Evolutionary conservation across 1,140 invertebrate species (phyloP), one percentile per base, ranked within the genome.

Genomic region (Habropoda laboriosa): DNA sequence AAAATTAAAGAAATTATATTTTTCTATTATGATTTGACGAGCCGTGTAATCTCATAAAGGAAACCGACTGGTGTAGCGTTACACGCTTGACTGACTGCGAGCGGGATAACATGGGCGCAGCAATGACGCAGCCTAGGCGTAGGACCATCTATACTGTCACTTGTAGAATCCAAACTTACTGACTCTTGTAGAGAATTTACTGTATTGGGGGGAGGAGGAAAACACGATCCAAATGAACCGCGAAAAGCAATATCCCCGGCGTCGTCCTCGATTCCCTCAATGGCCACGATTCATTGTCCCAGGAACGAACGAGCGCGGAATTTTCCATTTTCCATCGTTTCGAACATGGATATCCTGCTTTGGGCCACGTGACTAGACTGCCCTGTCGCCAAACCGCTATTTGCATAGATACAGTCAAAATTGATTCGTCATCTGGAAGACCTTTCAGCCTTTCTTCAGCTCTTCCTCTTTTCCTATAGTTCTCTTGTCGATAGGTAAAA

Each of bases 331-430:
- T 51, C 21, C 12, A 10, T 2, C 2, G 16, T n/a, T n/a, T 35
- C 13, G 13, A 32, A 32, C 24, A 0, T 3, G 21, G 7, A 27
- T 30, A 57, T 57, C 47, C 21, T 10, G 53, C n/a, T 38, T 8
- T 8, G 5, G 45, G 2, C 16, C n/a, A 5, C 51, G 27, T 24
- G 30, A 57, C 35, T 49, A 8, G 30, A 57, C 35, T 49, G 16
- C 5, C 45, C 58, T 7, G 24, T 0, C n/a, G n/a, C n/a, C 16
- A 30, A 42, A 2, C 8, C 16, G 1, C 21, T 67, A 55, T 68
- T 68, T 64, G 40, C 74, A 27, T 57, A 66, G 47, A 75, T 13
- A 67, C 21, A 55, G 47, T 32, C 51, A 38, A 47, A 51, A 76
- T 68, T 68, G 63, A 58, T 55, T 58, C 51, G 30, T 76, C 74